These are phyloP conservation scores for Lithobates sylvaticus DNA, from an alignment of 2,797 vertebrate species.

Conservation along the genomic window DNA sequence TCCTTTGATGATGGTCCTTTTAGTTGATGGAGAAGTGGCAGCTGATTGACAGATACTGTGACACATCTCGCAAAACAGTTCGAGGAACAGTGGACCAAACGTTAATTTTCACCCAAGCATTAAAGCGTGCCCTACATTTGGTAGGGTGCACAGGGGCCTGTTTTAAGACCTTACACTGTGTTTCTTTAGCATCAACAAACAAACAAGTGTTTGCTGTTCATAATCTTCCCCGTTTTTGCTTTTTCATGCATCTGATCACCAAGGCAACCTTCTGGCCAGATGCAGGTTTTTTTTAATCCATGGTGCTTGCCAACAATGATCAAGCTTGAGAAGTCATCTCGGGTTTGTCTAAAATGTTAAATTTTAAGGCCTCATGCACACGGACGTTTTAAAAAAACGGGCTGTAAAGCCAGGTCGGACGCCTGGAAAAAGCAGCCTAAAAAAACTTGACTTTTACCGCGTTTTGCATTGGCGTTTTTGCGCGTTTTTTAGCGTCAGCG, in stretches of 20 bases:
- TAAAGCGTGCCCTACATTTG: constrained; percentile 42
- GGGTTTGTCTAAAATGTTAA: constrained; percentile 6
- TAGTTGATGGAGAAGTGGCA: constrained; percentile 49
- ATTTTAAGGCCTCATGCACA: no score
- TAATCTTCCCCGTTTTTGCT: constrained; percentile 37
- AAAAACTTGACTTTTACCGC: no score
- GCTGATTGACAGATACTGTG: constrained; percentile 49
- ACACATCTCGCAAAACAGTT: constrained; percentile 4
- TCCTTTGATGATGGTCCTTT: constrained; percentile 53
- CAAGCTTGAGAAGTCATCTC: constrained; percentile 48
- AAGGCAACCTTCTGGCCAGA: constrained; percentile 44
- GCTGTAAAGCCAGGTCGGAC: no score
- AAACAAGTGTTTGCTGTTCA: constrained; percentile 56
- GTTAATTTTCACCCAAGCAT: constrained; percentile 32
- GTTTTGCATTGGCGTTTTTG: no score
- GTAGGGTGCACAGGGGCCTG: constrained; percentile 7
- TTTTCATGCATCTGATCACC: constrained; percentile 26
- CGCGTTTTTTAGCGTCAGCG: no score
- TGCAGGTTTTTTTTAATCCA: constrained; percentile 46
- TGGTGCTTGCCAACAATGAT: constrained; percentile 50
- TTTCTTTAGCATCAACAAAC: constrained; percentile 43
- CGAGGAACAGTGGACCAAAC: neutral
- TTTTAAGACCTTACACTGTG: constrained; percentile 39
- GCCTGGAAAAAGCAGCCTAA: no score
- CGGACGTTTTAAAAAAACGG: no score